Evolutionary conservation across 2,113 vertebrate species (phyloP).

Genomic region (Litocranius walleri): DNA sequence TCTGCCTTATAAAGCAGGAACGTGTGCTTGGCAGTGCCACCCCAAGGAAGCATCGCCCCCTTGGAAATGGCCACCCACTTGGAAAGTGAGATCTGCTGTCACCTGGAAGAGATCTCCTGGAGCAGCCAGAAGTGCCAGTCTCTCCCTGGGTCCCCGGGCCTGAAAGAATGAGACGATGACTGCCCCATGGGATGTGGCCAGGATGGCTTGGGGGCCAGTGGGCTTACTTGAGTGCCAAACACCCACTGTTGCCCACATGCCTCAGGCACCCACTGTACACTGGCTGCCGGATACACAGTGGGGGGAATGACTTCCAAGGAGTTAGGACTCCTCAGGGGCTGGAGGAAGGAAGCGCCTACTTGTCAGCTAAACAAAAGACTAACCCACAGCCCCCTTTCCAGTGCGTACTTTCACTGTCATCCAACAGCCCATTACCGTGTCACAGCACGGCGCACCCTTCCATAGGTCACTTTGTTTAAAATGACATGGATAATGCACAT

Average conservation of each 20-base stretch:
- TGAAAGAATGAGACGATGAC: accelerated
- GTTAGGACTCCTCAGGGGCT: conserved; percentile 75
- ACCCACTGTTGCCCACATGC: background rate
- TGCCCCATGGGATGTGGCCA: background rate
- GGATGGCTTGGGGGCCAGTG: background rate
- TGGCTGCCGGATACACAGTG: conserved; percentile 58
- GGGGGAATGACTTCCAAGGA: conserved; percentile 63
- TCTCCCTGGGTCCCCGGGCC: background rate
- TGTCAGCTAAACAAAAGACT: conserved; percentile 87
- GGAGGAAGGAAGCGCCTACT: conserved; percentile 78
- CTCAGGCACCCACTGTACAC: background rate
- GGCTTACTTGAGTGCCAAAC: background rate
- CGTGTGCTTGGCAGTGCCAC: background rate
- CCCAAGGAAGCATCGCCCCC: background rate
- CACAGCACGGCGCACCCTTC: conserved; percentile 85
- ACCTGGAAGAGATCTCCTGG: background rate
- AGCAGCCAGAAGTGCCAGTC: background rate
- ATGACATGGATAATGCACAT: conserved; percentile 90
- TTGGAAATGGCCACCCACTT: background rate
- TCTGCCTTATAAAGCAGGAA: background rate
- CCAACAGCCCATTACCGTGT: conserved; percentile 91
- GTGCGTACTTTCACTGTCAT: conserved; percentile 88
- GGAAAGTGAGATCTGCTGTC: background rate
- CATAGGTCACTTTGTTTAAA: conserved; percentile 94
- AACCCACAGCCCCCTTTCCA: conserved; percentile 80